Percentiles rank a stretch among this genome's conserved stretches.
Evolutionary conservation across 2,888 invertebrate genomes (phyloP).

Genomic region (Gastracanthus pulcherrimus): DNA sequence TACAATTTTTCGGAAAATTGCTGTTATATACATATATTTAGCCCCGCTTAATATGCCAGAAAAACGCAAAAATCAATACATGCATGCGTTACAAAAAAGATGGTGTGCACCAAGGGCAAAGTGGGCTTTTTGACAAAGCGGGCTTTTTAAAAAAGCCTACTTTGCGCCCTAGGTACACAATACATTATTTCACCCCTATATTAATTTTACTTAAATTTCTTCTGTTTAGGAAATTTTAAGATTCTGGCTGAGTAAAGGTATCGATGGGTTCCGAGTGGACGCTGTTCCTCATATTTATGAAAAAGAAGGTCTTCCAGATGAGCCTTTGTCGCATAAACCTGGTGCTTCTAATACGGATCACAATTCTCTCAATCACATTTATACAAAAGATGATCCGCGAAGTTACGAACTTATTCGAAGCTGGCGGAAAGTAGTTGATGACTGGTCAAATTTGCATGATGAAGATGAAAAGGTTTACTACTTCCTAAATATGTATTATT

Average conservation of each 20-base stretch:
- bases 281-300: constrained; percentile 85
- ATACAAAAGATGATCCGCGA: constrained; percentile 82
- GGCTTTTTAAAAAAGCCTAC: too few relatives aligned
- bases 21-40: too few relatives aligned
- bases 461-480: constrained; percentile 74
- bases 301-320: constrained; percentile 79
- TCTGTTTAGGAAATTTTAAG: constrained; percentile 81
- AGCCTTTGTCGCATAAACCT: constrained; percentile 78
- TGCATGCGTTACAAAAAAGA: too few relatives aligned
- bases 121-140: too few relatives aligned
- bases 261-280: constrained; percentile 92
- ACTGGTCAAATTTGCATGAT: constrained; percentile 72
- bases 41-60: too few relatives aligned
- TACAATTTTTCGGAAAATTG: too few relatives aligned
- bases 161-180: too few relatives aligned
- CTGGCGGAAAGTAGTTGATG: constrained; percentile 81
- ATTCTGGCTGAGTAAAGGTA: constrained; percentile 91
- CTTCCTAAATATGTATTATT: background rate
- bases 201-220: too few relatives aligned
- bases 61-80: too few relatives aligned
- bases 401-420: constrained; percentile 80
- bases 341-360: constrained; percentile 79
- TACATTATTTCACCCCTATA: too few relatives aligned
- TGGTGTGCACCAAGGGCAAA: too few relatives aligned
- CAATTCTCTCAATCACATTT: constrained; percentile 81